Evolutionary conservation across 2,113 vertebrate genomes (phyloP).

Genomic region (Bubo blakistoni): DNA sequence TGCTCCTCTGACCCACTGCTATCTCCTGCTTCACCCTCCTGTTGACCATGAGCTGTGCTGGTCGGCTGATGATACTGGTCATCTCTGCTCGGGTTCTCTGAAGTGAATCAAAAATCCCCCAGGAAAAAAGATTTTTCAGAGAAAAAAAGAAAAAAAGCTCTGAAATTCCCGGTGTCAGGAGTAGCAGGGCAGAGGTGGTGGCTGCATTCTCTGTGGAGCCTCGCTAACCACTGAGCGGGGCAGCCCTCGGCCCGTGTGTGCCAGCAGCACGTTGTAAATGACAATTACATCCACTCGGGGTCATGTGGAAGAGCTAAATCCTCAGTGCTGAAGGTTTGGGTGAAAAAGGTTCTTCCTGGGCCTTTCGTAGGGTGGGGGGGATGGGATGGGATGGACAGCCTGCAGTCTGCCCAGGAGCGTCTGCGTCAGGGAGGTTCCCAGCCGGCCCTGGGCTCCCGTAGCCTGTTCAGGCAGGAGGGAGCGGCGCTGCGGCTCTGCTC

Average conservation of each 20-base stretch:
- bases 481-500: rapidly evolving
- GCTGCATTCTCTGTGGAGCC: rapidly evolving
- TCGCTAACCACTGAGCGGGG: background rate
- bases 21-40: no score
- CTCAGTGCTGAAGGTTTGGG: background rate
- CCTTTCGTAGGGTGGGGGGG: rapidly evolving
- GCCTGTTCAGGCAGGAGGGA: background rate
- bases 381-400: rapidly evolving
- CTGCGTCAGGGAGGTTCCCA: rapidly evolving
- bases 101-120: background rate
- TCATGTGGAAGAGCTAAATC: rapidly evolving
- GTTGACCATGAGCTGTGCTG: background rate
- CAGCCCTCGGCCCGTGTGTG: rapidly evolving
- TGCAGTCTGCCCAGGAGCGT: rapidly evolving
- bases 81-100: background rate
- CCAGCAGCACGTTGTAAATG: rapidly evolving
- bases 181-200: background rate
- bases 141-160: background rate
- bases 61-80: rapidly evolving
- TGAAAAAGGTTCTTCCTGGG: background rate
- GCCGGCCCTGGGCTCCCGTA: rapidly evolving
- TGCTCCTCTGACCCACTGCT: background rate
- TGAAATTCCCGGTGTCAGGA: background rate
- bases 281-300: rapidly evolving
- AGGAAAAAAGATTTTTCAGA: background rate